Conservation (phyloP, 30 jellyfish, hydroid and myxozoan genomes). For the Chironex yamaguchii region DNA sequence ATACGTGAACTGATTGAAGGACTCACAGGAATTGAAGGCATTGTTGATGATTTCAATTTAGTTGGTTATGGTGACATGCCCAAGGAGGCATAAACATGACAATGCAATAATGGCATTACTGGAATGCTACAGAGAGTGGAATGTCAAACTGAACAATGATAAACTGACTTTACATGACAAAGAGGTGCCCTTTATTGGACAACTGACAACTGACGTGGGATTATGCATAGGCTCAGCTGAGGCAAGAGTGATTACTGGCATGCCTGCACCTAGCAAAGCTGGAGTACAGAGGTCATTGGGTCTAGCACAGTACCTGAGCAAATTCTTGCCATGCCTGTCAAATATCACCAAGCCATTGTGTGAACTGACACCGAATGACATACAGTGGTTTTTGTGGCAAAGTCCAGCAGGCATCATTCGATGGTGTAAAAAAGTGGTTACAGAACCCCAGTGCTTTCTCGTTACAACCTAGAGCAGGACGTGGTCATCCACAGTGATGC, state of each 20-base stretch:
- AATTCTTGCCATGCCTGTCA: slow-evolving; percentile 15
- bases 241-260: slow-evolving; percentile 42
- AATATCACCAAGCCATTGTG: slow-evolving; percentile 11
- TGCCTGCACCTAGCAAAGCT: slow-evolving; percentile 36
- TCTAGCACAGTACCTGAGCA: background rate
- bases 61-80: slow-evolving; percentile 13
- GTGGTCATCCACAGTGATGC: slow-evolving; percentile 17
- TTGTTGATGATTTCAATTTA: slow-evolving; percentile 7
- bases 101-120: background rate
- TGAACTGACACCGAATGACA: slow-evolving; percentile 27
- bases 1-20: slow-evolving; percentile 21
- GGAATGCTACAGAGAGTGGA: slow-evolving; percentile 5
- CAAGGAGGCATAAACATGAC: slow-evolving; percentile 18
- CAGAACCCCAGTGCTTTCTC: slow-evolving; percentile 20
- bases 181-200: slow-evolving; percentile 26
- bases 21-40: slow-evolving; percentile 23
- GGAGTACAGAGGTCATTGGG: slow-evolving; percentile 20
- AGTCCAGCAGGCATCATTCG: slow-evolving; percentile 25
- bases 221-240: slow-evolving; percentile 10
- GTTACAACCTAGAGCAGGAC: slow-evolving; percentile 4
- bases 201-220: slow-evolving; percentile 9
- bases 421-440: slow-evolving; percentile 3
- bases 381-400: slow-evolving; percentile 35
- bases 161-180: slow-evolving; percentile 1
- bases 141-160: slow-evolving; percentile 14